Conservation (phyloP, 2,888 invertebrate genomes). For the Eilema depressum region DNA sequence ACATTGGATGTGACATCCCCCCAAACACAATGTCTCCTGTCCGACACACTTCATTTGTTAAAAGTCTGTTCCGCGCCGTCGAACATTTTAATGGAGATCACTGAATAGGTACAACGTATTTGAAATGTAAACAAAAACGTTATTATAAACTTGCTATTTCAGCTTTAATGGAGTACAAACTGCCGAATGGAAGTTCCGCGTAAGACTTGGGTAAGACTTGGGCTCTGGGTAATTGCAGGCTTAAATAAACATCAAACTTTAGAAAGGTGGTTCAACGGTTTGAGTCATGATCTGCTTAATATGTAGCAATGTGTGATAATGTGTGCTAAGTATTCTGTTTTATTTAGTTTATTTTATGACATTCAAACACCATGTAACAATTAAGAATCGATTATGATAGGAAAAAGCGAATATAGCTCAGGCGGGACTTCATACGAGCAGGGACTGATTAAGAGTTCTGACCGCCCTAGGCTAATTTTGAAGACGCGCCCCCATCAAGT, state of each 20-base stretch:
- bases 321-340: too few species aligned
- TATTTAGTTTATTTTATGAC: too few species aligned
- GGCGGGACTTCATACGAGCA: too few species aligned
- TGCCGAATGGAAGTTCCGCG: constrained; percentile 33
- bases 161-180: constrained; percentile 41
- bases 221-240: constrained; percentile 33
- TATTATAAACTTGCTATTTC: constrained; percentile 38
- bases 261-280: neutral
- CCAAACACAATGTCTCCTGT: constrained; percentile 52
- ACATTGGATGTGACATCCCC: constrained; percentile 70
- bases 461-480: too few species aligned
- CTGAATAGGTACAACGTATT: constrained; percentile 55
- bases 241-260: constrained; percentile 5
- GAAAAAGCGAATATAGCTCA: too few species aligned
- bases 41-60: constrained; percentile 67
- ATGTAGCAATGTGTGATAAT: neutral
- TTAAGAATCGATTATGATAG: too few species aligned
- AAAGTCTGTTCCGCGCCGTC: constrained; percentile 58
- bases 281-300: neutral
- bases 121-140: constrained; percentile 53
- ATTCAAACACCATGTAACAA: too few species aligned
- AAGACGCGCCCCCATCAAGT: too few species aligned
- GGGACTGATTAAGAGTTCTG: too few species aligned
- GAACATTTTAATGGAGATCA: constrained; percentile 56
- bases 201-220: constrained; percentile 17